Conservation (phyloP, 2,888 invertebrate species). For the Autographa gamma region DNA sequence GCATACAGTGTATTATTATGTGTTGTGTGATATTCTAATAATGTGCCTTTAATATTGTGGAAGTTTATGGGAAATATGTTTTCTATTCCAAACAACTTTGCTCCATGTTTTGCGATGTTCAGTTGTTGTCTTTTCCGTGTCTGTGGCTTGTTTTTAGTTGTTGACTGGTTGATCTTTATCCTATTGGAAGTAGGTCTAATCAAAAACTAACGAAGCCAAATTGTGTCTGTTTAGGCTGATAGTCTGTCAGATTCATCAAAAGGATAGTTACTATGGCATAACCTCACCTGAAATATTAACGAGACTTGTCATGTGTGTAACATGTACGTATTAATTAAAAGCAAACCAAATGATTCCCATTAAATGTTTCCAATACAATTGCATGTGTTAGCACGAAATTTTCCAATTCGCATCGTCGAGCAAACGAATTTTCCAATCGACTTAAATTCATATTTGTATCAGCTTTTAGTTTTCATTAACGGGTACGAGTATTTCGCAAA, state of each 20-base stretch:
- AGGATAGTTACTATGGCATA: neutral
- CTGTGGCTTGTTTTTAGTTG: too few species aligned
- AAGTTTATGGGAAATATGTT: conserved; percentile 1
- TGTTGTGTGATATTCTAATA: conserved; percentile 16
- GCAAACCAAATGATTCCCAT: conserved; percentile 28
- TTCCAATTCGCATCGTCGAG: conserved; percentile 23
- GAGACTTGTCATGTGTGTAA: neutral
- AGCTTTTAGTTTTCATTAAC: conserved; percentile 60
- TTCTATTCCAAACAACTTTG: neutral
- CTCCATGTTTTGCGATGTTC: neutral
- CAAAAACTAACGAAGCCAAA: neutral
- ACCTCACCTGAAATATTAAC: neutral
- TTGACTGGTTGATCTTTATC: too few species aligned
- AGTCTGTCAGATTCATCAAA: neutral
- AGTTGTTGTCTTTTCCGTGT: neutral
- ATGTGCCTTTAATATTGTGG: neutral
- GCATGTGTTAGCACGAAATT: conserved; percentile 24
- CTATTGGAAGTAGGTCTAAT: too few species aligned
- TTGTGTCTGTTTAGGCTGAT: neutral
- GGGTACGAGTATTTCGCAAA: conserved; percentile 37
- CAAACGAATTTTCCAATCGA: conserved; percentile 50
- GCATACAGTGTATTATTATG: conserved; percentile 38
- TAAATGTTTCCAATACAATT: conserved; percentile 25
- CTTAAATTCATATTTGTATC: conserved; percentile 53
- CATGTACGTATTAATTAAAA: conserved; percentile 12